Base-by-base conservation (phyloP, 2,797 vertebrate genomes). In the Aeoliscus strigatus region DNA sequence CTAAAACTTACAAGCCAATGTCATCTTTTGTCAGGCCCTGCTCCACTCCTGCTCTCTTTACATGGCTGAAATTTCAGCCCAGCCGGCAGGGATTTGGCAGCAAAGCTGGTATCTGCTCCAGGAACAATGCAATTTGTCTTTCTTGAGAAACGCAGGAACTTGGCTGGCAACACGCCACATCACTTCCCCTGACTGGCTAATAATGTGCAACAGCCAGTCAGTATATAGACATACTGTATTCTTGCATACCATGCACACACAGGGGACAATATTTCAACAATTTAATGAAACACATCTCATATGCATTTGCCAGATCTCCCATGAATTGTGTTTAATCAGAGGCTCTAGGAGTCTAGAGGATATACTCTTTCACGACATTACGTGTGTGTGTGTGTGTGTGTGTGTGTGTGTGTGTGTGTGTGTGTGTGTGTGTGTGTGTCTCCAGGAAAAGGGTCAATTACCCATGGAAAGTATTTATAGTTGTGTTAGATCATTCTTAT, bases 21-120 rank as follows among this genome's bases (percentile, higher is more conserved):
- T 88, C 85, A 86, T 86, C 86, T 86, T 89, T 87, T 90, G 77
- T 91, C 67, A 61, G 72, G 77, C 81, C 69, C 72, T 44, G 77
- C 77, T 75, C 77, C 59, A 27, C 60, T 70, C 70, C 60, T 84
- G 84, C 81, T 69, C 75, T 65, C 77, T 82, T 36, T 54, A 66
- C 77, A 83, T 39, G 83, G 86, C 85, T 83, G 83, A 88, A 88
- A 83, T 77, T 79, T 85, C 70, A 70, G 68, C 53, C 62, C 72
- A 72, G 71, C 65, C 44, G 76, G 81, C 66, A 70, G 66, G 79
- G 83, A 87, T 85, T 86, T 73, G 69, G 65, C 53, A 74, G 75
- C 46, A 84, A 85, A 90, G 77, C 66, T 82, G 50, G 67, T 80
- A 70, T 67, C 75, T 74, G 75, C 79, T 64, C 34, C 61, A 68